These are phyloP conservation scores for Plebejus melissa DNA, from an alignment of 2,888 invertebrate species.

Conservation along the genomic window DNA sequence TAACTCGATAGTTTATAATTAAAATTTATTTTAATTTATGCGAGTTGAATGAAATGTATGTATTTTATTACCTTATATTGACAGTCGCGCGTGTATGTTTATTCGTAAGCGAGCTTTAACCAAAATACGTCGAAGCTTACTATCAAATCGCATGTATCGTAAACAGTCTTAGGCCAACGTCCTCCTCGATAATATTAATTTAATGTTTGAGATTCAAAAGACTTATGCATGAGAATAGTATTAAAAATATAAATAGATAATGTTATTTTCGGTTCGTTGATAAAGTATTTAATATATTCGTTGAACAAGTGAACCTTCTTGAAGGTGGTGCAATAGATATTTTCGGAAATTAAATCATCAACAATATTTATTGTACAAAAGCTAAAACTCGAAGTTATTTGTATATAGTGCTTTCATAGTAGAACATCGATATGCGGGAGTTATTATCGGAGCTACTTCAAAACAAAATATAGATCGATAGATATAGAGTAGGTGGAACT, in stretches of 20 bases:
- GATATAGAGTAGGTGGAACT: slow-evolving; percentile 67
- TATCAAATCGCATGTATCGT: slow-evolving; percentile 4
- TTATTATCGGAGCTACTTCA: slow-evolving; percentile 41
- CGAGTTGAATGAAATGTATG: slow-evolving; percentile 25
- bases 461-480: slow-evolving; percentile 42
- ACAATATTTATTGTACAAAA: slow-evolving; percentile 43
- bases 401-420: slow-evolving; percentile 69
- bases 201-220: slow-evolving; percentile 27
- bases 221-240: slow-evolving; percentile 25
- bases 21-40: slow-evolving; percentile 21
- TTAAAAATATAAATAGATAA: slow-evolving; percentile 24
- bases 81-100: slow-evolving; percentile 17
- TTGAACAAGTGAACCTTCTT: slow-evolving; percentile 28
- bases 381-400: slow-evolving; percentile 59
- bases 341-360: slow-evolving; percentile 28
- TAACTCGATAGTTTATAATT: slow-evolving; percentile 19
- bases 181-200: slow-evolving; percentile 22
- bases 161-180: slow-evolving; percentile 1
- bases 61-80: slow-evolving; percentile 11
- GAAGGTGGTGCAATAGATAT: slow-evolving; percentile 37
- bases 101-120: slow-evolving; percentile 21
- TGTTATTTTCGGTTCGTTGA: slow-evolving; percentile 26
- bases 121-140: slow-evolving; percentile 13
- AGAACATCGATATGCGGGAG: slow-evolving; percentile 35
- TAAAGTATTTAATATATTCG: slow-evolving; percentile 28